Conservation (phyloP, 2,888 invertebrate species). For the Lasioglossum calceatum region DNA sequence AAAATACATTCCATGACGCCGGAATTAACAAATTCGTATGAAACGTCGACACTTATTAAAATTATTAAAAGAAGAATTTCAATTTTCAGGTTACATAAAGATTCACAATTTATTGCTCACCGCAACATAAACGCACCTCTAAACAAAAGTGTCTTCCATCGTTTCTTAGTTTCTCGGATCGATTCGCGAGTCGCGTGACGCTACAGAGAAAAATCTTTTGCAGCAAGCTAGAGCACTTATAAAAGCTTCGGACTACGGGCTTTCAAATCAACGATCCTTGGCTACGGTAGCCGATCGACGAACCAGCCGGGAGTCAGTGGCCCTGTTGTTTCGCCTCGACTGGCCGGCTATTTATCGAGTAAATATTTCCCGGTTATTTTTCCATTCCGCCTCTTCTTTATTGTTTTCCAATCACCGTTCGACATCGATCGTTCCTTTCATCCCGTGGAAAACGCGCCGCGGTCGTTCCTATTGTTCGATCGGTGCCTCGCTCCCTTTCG, state of each 20-base stretch:
- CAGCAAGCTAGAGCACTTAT: too few species aligned
- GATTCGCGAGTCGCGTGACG: neutral
- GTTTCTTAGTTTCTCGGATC: neutral
- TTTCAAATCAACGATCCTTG: slow-evolving; percentile 21
- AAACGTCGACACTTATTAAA: too few species aligned
- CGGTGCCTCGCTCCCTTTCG: neutral
- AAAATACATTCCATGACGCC: neutral
- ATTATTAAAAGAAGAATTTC: too few species aligned
- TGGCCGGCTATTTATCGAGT: slow-evolving; percentile 52
- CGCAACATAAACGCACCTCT: neutral
- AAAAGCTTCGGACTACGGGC: too few species aligned
- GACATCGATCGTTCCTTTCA: slow-evolving; percentile 48
- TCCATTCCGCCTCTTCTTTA: slow-evolving; percentile 53
- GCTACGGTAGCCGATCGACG: slow-evolving; percentile 27
- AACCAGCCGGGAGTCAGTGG: slow-evolving; percentile 12
- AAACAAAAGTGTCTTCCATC: neutral
- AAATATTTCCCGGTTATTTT: slow-evolving; percentile 59
- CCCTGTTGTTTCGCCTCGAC: slow-evolving; percentile 32
- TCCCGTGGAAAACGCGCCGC: slow-evolving; percentile 21
- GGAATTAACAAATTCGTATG: neutral
- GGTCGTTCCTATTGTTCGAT: slow-evolving; percentile 41
- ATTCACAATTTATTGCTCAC: too few species aligned
- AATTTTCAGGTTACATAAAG: neutral
- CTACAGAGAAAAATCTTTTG: too few species aligned
- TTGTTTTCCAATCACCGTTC: slow-evolving; percentile 53